Conservation (phyloP, 2,888 invertebrate genomes). For the Drosophila melanosoma region DNA sequence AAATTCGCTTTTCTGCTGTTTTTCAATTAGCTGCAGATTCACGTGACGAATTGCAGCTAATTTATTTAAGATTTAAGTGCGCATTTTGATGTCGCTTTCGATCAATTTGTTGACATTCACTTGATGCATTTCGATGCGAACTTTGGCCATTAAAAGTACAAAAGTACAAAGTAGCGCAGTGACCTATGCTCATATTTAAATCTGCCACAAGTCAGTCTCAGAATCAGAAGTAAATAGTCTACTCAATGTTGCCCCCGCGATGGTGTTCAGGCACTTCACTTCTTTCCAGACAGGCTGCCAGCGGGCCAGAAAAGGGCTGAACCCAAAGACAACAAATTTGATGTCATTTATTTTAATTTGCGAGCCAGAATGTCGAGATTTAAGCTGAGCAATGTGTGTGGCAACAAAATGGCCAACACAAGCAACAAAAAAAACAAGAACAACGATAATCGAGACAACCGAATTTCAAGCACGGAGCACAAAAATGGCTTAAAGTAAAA, state of each 20-base stretch:
- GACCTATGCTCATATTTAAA: slow-evolving; percentile 64
- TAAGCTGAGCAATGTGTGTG: slow-evolving; percentile 58
- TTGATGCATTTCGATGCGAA: slow-evolving; percentile 54
- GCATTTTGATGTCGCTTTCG: slow-evolving; percentile 25
- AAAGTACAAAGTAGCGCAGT: slow-evolving; percentile 24
- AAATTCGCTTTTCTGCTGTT: slow-evolving; percentile 34
- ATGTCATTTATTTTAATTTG: slow-evolving; percentile 74
- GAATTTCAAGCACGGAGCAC: slow-evolving; percentile 5
- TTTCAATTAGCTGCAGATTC: slow-evolving; percentile 29
- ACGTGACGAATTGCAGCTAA: slow-evolving; percentile 57
- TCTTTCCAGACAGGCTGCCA: background rate
- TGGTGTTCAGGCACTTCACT: slow-evolving; percentile 30
- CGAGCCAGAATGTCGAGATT: slow-evolving; percentile 61
- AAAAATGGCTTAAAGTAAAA: slow-evolving; percentile 12
- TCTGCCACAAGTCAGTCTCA: slow-evolving; percentile 44
- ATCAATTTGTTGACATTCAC: slow-evolving; percentile 52
- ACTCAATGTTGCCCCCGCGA: slow-evolving; percentile 55
- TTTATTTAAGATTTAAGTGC: slow-evolving; percentile 37
- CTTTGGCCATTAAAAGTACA: slow-evolving; percentile 10
- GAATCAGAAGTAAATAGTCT: slow-evolving; percentile 55
- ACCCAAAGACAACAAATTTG: slow-evolving; percentile 46
- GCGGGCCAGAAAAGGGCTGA: slow-evolving; percentile 27
- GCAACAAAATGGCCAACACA: slow-evolving; percentile 23
- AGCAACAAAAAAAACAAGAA: slow-evolving; percentile 7
- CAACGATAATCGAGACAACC: background rate